Base-by-base conservation (phyloP, 2,113 vertebrate species). In the Morone chrysops region DNA sequence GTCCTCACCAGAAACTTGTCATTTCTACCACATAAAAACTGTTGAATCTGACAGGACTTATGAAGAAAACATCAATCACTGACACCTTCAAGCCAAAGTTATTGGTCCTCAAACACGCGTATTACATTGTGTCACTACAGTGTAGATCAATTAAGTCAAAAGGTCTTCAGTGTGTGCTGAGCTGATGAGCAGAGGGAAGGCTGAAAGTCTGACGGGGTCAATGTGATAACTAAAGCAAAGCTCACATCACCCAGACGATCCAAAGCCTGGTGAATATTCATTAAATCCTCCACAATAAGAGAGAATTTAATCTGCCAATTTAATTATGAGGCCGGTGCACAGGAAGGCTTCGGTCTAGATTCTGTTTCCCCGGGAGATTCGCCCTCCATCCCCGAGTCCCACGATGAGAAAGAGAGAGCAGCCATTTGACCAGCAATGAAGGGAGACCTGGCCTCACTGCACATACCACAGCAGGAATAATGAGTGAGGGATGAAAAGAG, bases 271-370 rank as follows among this genome's bases (percentile, higher is more conserved):
- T 89, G 90, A 91, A 91, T 92, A 90, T 91, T 93, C 90, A 93
- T 92, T 92, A 91, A 92, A 90, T 59, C 78, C 89, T 86, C 70
- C 85, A 90, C 90, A 90, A 90, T 92, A 89, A 84, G 88, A 90
- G 72, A 75, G 81, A 85, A 70, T 90, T 92, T 82, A 92, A 94
- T 92, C 89, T 92, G 89, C 90, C 87, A 88, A 88, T 92, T 93
- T 92, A 93, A 94, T 94, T 93, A 92, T 61, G 80, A 89, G 90
- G 90, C 86, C 75, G 51, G 82, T 67, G 11, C 90, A 75, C 70
- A 84, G 87, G 90, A 92, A 91, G 86, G 78, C 82, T 83, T 71
- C 53, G 85, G 90, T 90, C 92, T 90, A 93, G 90, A 91, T 89
- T 87, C 77, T 38, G 48, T 78, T 73, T 86, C 70, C 91, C 83